phyloP scores from a whole-genome alignment of 2,113 vertebrate species.

The Caloenas nicobarica region DNA sequence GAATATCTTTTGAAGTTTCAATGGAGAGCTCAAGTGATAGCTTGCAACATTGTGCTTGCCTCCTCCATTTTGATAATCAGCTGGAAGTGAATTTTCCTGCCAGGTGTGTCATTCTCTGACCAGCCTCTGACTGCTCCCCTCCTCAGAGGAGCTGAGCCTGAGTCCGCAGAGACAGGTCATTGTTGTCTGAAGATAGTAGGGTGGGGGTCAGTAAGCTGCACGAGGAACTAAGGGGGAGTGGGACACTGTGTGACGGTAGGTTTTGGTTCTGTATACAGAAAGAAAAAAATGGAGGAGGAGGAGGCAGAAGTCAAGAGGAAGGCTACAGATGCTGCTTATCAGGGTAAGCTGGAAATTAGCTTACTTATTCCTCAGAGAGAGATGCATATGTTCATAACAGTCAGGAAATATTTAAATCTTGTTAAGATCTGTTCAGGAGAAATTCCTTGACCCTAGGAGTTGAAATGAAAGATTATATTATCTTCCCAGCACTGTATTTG shows the following conservation, averaged over 20 bases:
- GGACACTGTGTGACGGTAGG: background rate
- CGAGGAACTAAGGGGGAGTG: background rate
- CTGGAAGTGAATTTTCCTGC: background rate
- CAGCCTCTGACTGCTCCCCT: background rate
- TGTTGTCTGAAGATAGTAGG: background rate
- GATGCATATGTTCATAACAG: background rate
- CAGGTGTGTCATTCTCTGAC: background rate
- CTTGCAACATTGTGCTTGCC: background rate
- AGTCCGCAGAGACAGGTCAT: background rate
- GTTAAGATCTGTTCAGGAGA: background rate
- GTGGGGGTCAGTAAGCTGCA: background rate
- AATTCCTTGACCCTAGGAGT: background rate
- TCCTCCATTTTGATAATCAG: background rate
- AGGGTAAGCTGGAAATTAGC: conserved; percentile 77
- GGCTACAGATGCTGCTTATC: conserved; percentile 94
- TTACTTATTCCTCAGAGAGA: background rate
- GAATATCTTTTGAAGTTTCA: background rate
- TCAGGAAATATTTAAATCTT: background rate
- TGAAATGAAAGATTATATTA: background rate
- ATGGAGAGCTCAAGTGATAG: background rate
- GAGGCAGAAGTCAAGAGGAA: conserved; percentile 95
- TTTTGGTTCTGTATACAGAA: conserved; percentile 74
- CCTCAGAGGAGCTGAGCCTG: background rate
- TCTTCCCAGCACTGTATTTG: background rate
- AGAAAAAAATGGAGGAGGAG: conserved; percentile 95